Conservation (phyloP, 2,888 invertebrate species). For the Nomada flava region DNA sequence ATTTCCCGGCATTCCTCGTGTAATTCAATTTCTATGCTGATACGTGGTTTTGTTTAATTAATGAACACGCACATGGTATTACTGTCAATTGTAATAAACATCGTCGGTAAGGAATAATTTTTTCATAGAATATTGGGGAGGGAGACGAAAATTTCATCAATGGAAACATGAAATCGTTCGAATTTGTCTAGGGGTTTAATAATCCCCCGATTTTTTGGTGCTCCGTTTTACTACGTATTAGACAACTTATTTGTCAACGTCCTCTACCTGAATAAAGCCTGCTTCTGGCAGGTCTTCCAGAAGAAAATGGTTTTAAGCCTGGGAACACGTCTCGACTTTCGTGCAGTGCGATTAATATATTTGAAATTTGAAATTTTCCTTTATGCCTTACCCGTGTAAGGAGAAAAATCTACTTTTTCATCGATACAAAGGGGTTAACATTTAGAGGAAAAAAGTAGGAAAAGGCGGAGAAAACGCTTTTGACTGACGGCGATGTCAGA, state of each 20-base stretch:
- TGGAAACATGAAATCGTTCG: constrained; percentile 30
- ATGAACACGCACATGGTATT: no score
- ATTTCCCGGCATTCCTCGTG: not conserved
- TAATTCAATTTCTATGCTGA: not conserved
- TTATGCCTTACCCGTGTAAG: constrained; percentile 19
- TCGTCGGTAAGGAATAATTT: no score
- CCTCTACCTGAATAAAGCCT: constrained; percentile 58
- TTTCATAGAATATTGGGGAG: no score
- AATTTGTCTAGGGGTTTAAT: constrained; percentile 58
- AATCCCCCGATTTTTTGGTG: constrained; percentile 80
- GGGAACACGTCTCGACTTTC: constrained; percentile 28
- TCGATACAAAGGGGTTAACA: constrained; percentile 46
- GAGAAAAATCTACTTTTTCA: constrained; percentile 47
- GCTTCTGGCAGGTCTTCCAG: constrained; percentile 36
- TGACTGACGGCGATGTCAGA: not conserved
- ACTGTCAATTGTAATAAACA: no score
- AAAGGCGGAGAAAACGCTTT: constrained; percentile 21
- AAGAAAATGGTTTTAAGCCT: constrained; percentile 34
- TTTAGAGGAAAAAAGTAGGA: not conserved
- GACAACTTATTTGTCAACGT: constrained; percentile 68
- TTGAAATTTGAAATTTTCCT: constrained; percentile 40
- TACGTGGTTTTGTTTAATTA: not conserved
- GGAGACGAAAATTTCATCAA: constrained; percentile 6
- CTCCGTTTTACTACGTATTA: constrained; percentile 50
- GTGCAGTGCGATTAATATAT: constrained; percentile 60